Percentiles rank a stretch among this genome's conserved stretches.
Conservation (phyloP, 2,888 invertebrate species). For the Heliconius ismenius region DNA sequence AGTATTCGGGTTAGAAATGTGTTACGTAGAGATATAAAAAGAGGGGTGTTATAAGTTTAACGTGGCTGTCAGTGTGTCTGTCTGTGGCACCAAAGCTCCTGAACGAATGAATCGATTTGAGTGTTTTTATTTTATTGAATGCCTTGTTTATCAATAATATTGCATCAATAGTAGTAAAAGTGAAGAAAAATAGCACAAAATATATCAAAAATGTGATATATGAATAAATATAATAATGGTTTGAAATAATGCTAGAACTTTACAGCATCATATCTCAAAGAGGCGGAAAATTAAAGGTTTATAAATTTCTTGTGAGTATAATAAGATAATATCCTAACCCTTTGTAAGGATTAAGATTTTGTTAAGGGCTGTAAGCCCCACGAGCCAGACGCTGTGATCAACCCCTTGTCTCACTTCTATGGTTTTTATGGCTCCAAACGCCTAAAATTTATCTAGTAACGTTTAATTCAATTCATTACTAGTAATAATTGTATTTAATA, state of each 20-base stretch:
- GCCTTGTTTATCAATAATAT: too few species aligned
- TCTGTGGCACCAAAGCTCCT: too few species aligned
- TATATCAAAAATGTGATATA: too few species aligned
- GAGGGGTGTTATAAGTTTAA: too few species aligned
- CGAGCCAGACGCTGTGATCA: constrained; percentile 70
- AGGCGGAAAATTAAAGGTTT: constrained; percentile 69
- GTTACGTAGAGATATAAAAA: not conserved
- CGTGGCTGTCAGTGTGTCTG: too few species aligned
- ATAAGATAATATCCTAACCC: constrained; percentile 81
- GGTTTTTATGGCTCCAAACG: constrained; percentile 20
- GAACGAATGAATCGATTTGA: too few species aligned
- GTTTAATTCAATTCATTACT: constrained; percentile 5
- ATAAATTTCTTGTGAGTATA: constrained; percentile 72
- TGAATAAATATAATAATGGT: not conserved
- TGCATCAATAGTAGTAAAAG: too few species aligned
- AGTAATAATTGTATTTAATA: not conserved
- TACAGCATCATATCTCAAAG: constrained; percentile 57
- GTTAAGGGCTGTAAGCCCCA: constrained; percentile 74
- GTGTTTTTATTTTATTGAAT: too few species aligned
- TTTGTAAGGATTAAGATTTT: constrained; percentile 82
- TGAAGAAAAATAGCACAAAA: not conserved
- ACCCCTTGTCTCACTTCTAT: constrained; percentile 50
- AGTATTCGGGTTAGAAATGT: not conserved
- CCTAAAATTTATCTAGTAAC: constrained; percentile 1
- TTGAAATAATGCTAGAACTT: not conserved